These are phyloP conservation scores for Oryzias dopingdopingensis DNA, from an alignment of 2,797 vertebrate species.

Conservation along the genomic window DNA sequence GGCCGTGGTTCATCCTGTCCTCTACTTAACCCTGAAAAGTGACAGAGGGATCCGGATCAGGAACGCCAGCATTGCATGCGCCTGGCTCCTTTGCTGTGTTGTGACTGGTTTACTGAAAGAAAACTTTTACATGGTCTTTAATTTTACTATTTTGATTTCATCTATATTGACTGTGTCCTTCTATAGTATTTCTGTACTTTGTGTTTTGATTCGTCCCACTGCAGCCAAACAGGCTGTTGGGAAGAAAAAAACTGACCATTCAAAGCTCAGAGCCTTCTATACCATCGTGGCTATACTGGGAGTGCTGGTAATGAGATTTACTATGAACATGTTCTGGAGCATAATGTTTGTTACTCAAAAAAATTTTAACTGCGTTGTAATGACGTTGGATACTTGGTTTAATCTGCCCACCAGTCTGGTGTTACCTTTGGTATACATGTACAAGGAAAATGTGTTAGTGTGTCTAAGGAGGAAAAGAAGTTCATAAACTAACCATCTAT, in stretches of 20 bases:
- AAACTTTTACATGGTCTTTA: background rate
- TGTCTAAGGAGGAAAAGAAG: no score
- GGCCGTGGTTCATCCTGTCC: constrained; percentile 1
- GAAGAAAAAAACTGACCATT: background rate
- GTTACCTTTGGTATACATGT: background rate
- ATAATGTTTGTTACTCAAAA: accelerated
- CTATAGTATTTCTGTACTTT: constrained; percentile 10
- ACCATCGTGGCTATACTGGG: background rate
- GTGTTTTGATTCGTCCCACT: background rate
- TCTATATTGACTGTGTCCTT: background rate
- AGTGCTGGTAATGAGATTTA: background rate
- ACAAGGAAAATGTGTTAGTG: background rate
- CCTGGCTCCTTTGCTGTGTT: constrained; percentile 7
- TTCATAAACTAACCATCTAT: no score
- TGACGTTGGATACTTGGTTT: accelerated
- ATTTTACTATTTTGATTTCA: background rate
- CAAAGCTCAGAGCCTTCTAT: background rate
- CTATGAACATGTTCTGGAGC: accelerated
- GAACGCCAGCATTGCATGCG: background rate
- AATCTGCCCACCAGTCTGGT: background rate
- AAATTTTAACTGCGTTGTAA: background rate
- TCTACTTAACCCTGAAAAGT: background rate
- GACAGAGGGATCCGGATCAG: background rate
- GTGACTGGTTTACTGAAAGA: background rate
- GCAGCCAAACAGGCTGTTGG: background rate